Evolutionary conservation across 2,888 invertebrate genomes (phyloP).

Genomic region (Acanthopleura granulata): DNA sequence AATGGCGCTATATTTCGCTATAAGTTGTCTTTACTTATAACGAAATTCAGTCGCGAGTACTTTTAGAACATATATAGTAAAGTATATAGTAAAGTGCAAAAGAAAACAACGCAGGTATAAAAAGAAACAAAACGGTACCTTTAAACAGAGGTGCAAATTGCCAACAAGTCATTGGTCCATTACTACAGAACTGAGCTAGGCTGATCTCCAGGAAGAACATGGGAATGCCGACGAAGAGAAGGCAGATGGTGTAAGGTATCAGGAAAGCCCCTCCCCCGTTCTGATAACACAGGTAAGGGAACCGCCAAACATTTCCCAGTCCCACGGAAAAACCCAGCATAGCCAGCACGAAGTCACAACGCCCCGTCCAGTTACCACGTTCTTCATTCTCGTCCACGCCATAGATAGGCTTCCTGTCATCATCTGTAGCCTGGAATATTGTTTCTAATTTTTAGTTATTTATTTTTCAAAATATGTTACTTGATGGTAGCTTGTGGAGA

Average conservation of each 20-base stretch:
- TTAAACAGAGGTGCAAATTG: slow-evolving; percentile 67
- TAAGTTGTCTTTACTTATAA: too few relatives aligned
- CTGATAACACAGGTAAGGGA: slow-evolving; percentile 73
- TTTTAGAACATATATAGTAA: too few relatives aligned
- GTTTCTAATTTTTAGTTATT: too few relatives aligned
- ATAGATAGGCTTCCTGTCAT: slow-evolving; percentile 23
- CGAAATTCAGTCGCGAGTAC: too few relatives aligned
- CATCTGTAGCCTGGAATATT: not conserved
- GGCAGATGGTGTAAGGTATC: slow-evolving; percentile 67
- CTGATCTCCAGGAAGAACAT: slow-evolving; percentile 67
- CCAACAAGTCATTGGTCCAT: slow-evolving; percentile 69
- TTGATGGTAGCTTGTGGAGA: too few relatives aligned
- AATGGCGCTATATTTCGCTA: too few relatives aligned
- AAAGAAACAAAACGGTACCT: slow-evolving; percentile 57
- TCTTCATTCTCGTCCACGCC: slow-evolving; percentile 70
- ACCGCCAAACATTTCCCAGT: slow-evolving; percentile 74
- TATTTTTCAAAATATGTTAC: too few relatives aligned
- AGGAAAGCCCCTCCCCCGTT: slow-evolving; percentile 68
- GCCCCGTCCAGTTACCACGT: slow-evolving; percentile 72
- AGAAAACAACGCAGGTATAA: too few relatives aligned
- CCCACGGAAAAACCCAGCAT: slow-evolving; percentile 63
- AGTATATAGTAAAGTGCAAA: too few relatives aligned
- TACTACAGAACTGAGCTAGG: slow-evolving; percentile 66
- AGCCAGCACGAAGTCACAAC: slow-evolving; percentile 72
- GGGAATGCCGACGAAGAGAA: slow-evolving; percentile 65